Evolutionary conservation across 1,140 invertebrate species (phyloP).

Genomic region (Temnothorax nylanderi): DNA sequence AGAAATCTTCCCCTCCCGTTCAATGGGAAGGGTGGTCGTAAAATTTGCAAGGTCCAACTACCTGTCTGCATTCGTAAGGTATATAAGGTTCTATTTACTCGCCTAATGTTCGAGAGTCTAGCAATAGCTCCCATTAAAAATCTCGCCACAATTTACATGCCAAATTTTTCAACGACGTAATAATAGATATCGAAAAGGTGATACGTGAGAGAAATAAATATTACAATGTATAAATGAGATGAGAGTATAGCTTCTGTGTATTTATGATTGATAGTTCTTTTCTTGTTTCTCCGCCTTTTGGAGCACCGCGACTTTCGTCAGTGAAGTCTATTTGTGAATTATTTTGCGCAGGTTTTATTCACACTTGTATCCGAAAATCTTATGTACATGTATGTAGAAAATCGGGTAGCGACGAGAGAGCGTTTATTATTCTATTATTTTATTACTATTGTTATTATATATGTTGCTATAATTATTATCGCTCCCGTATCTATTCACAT

Average conservation of each 20-base stretch:
- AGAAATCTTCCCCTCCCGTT: not conserved
- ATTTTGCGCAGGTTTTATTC: constrained; percentile 60
- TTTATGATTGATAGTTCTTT: constrained; percentile 28
- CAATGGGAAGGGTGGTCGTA: not conserved
- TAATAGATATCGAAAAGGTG: constrained; percentile 18
- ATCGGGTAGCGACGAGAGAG: constrained; percentile 26
- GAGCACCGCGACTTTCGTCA: constrained; percentile 41
- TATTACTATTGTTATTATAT: constrained; percentile 45
- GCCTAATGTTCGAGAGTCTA: constrained; percentile 15
- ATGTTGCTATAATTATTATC: constrained; percentile 37
- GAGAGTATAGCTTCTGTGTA: constrained; percentile 32
- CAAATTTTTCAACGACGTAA: constrained; percentile 63
- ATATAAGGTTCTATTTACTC: constrained; percentile 53
- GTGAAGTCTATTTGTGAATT: constrained; percentile 38
- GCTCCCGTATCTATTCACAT: constrained; percentile 48
- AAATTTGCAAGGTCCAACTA: constrained; percentile 66
- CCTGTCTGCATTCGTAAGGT: constrained; percentile 59
- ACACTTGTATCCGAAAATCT: constrained; percentile 51
- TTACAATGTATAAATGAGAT: constrained; percentile 38
- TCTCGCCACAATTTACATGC: constrained; percentile 44
- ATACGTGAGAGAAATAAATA: constrained; percentile 40
- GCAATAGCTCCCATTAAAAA: constrained; percentile 44
- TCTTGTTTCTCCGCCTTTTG: not conserved
- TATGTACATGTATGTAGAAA: constrained; percentile 43
- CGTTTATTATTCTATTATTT: constrained; percentile 44